Percentiles rank a stretch among this genome's conserved stretches.
Conservation (phyloP, 2,888 invertebrate genomes). For the Drepana falcataria region DNA sequence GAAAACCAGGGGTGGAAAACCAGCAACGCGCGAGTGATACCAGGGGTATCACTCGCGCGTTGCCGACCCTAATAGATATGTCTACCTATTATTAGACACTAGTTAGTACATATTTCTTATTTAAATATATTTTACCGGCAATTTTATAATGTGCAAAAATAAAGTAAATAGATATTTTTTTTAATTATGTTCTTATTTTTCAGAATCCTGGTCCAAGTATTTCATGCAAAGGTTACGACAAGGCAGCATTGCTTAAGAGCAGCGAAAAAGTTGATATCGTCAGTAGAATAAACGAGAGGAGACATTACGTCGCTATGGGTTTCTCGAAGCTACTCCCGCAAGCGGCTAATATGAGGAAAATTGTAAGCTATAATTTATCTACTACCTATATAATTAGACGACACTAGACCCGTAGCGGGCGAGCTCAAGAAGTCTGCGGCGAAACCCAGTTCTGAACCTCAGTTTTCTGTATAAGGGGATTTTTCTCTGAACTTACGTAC, state of each 20-base stretch:
- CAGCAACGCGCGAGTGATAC: too few relatives aligned
- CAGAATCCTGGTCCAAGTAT: slow-evolving; percentile 47
- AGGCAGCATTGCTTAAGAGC: slow-evolving; percentile 31
- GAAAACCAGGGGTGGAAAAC: too few relatives aligned
- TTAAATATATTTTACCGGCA: too few relatives aligned
- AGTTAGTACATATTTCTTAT: too few relatives aligned
- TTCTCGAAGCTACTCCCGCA: slow-evolving; percentile 43
- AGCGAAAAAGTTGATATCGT: slow-evolving; percentile 44
- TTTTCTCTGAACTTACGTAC: too few relatives aligned
- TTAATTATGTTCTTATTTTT: neutral
- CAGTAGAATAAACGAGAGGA: slow-evolving; percentile 51
- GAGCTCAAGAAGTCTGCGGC: too few relatives aligned
- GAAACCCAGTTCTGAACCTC: too few relatives aligned
- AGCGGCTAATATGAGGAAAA: slow-evolving; percentile 66
- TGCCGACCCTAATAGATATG: too few relatives aligned
- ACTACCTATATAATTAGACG: neutral
- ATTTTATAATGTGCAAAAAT: slow-evolving; percentile 41
- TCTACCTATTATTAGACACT: too few relatives aligned
- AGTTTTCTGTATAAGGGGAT: too few relatives aligned
- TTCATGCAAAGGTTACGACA: slow-evolving; percentile 45
- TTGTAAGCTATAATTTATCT: slow-evolving; percentile 34
- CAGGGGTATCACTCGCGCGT: too few relatives aligned
- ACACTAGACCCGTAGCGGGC: neutral
- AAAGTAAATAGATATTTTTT: slow-evolving; percentile 25
- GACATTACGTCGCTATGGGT: slow-evolving; percentile 58